Evolutionary conservation across 2,888 invertebrate genomes (phyloP).

Genomic region (Julus scanicus): DNA sequence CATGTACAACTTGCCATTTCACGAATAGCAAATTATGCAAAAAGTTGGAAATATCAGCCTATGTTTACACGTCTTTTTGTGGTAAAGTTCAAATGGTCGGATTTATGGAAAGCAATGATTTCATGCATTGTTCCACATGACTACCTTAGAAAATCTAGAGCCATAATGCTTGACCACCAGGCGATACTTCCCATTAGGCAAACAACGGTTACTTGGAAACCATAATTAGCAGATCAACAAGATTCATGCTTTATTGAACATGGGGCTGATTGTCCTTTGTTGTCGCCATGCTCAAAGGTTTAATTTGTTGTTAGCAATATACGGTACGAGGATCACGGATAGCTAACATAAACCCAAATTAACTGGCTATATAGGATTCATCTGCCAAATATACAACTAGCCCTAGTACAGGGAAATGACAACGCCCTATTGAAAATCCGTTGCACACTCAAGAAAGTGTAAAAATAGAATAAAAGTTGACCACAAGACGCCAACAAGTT

Average conservation of each 20-base stretch:
- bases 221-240: slow-evolving; percentile 42
- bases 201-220: slow-evolving; percentile 39
- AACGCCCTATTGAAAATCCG: too few species aligned
- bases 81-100: background rate
- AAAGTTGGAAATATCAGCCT: too few species aligned
- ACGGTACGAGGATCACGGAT: background rate
- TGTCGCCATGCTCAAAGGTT: background rate
- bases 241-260: slow-evolving; percentile 30
- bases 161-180: slow-evolving; percentile 19
- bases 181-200: background rate
- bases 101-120: background rate
- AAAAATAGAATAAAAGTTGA: too few species aligned
- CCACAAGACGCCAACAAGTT: too few species aligned
- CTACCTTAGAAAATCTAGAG: background rate
- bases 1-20: too few species aligned
- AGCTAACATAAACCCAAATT: slow-evolving; percentile 21
- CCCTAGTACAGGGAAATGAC: background rate
- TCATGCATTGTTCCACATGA: slow-evolving; percentile 20
- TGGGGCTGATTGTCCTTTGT: slow-evolving; percentile 15
- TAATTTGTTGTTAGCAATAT: slow-evolving; percentile 27
- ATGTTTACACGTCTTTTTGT: background rate
- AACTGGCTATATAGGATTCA: background rate
- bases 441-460: too few species aligned
- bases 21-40: too few species aligned
- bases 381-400: background rate